phyloP scores from a whole-genome alignment of 1,140 invertebrate species.

The Galendromus occidentalis region DNA sequence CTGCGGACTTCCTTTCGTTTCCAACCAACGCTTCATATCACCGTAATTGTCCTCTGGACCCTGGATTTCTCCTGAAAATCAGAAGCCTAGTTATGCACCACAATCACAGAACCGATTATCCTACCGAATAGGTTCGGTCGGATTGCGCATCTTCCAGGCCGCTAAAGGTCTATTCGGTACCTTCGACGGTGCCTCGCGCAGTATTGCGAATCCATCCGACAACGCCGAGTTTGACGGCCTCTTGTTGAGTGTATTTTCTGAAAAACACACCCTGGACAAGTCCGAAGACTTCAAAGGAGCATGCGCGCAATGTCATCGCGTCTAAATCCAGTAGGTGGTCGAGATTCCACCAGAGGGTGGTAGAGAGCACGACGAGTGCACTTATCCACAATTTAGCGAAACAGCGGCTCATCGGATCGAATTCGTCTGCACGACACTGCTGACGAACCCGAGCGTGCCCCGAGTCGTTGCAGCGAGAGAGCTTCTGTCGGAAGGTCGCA shows the following conservation, averaged over 20 bases:
- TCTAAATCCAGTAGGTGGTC: too few species aligned
- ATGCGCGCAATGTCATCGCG: background rate
- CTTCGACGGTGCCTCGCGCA: constrained; percentile 16
- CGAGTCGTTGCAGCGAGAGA: too few species aligned
- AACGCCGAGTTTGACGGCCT: constrained; percentile 15
- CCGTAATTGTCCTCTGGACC: background rate
- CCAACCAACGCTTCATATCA: constrained; percentile 42
- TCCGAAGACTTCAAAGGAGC: constrained; percentile 18
- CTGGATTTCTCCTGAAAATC: background rate
- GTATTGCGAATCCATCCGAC: constrained; percentile 19
- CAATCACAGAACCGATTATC: too few species aligned
- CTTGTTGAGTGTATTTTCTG: constrained; percentile 19
- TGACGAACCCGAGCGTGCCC: too few species aligned
- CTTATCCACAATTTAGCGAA: too few species aligned
- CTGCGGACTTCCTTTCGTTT: constrained; percentile 41
- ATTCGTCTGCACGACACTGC: too few species aligned
- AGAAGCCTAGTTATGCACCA: too few species aligned
- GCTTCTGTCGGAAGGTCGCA: too few species aligned
- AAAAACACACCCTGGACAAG: constrained; percentile 19
- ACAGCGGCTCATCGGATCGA: too few species aligned
- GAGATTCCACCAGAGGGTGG: too few species aligned
- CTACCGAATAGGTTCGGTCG: too few species aligned
- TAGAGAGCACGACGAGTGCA: too few species aligned
- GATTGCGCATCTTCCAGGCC: background rate
- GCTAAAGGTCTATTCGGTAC: background rate